Base-by-base conservation (phyloP, 2,888 invertebrate species). In the Caenorhabditis becei region DNA sequence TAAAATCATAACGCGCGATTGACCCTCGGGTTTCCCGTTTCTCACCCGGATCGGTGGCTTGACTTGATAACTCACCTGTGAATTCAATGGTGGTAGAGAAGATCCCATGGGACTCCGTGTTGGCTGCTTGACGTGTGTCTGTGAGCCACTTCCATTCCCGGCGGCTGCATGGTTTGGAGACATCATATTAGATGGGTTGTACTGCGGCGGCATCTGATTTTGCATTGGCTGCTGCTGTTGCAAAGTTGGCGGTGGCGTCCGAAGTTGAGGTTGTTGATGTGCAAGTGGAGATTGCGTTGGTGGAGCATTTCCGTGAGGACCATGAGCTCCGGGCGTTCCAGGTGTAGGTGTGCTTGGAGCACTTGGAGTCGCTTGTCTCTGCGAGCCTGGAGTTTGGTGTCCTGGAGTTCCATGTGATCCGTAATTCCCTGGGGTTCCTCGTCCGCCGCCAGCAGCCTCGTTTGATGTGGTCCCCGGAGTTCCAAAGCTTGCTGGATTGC, bases 1-100 rank as follows among this genome's bases (percentile, higher is more conserved):
- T 53, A 59, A 75, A 75, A 66, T 66, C 66, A 75, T 75, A 75
- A 75, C 75, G 75, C 66, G 65, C 65, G 65, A 74, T 65, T 74
- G 56, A 74, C 49, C 53, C 54, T 28, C 5, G 32, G n/a, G 51
- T 65, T 16, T 2, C 23, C 18, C 16, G 24, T 53, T 20, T 49
- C 18, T 49, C 3, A 8, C 20, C n/a, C 26, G 16, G n/a, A 54
- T 26, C 41, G 11, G 2, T 18, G 16, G 11, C 1, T 20, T 11
- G 18, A 20, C 1, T 26, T 18, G 37, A 28, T 47, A 16, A 75
- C 75, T 32, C 5, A 75, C 75, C 44, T 74, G 74, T 59, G 66
- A 66, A 23, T 75, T 75, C 61, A 75, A 47, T 11, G 66, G 66
- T 14, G 66, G 66, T 10, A 75, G 23, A 0, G 66, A 59, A 1